Percentiles rank a stretch among this genome's conserved stretches.
Evolutionary conservation across 1,140 invertebrate genomes (phyloP).

Genomic region (Hesperophylax magnus): DNA sequence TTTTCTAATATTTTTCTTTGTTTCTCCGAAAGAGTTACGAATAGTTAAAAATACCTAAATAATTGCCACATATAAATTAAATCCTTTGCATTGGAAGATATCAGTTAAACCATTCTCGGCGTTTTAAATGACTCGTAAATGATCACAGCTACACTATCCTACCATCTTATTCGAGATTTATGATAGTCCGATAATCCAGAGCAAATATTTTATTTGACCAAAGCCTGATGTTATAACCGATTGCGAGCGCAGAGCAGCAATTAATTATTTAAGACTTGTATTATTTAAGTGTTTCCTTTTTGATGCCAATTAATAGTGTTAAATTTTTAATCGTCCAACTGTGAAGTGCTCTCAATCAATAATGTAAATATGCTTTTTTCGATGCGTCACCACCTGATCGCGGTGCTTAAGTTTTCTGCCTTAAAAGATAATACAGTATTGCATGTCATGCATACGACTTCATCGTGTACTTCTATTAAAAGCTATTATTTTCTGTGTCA

Average conservation of each 20-base stretch:
- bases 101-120: too few relatives aligned
- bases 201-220: neutral
- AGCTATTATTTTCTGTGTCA: too few relatives aligned
- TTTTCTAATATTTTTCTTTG: too few relatives aligned
- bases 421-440: too few relatives aligned
- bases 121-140: conserved; percentile 6
- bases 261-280: neutral
- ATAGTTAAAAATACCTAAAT: too few relatives aligned
- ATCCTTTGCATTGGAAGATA: too few relatives aligned
- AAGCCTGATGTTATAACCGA: neutral
- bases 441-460: too few relatives aligned
- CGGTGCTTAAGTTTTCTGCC: neutral
- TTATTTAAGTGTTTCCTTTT: neutral
- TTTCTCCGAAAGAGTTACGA: too few relatives aligned
- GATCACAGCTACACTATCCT: neutral
- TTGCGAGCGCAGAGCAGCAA: neutral
- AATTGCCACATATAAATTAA: too few relatives aligned
- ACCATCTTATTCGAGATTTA: neutral
- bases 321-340: neutral
- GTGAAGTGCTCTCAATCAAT: conserved; percentile 11
- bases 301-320: neutral
- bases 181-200: neutral
- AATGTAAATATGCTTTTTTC: neutral
- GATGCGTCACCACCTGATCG: neutral
- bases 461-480: too few relatives aligned